These are phyloP conservation scores for Herpetotheres cachinnans DNA, from an alignment of 2,113 vertebrate genomes.

Conservation along the genomic window DNA sequence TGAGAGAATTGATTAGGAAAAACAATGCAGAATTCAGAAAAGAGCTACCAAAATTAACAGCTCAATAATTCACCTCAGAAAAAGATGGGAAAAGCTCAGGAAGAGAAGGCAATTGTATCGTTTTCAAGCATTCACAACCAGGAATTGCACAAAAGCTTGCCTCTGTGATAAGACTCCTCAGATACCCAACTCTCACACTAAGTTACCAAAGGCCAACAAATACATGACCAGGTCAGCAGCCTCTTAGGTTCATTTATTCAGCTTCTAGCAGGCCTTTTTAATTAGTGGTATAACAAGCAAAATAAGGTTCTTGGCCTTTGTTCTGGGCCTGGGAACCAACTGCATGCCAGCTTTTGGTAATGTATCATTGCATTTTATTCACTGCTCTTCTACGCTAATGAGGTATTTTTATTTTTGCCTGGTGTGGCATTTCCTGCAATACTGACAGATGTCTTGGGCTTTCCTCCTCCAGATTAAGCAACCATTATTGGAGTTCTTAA, in stretches of 20 bases:
- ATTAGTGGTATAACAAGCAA: neutral
- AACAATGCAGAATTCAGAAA: constrained; percentile 6
- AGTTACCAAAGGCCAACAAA: neutral
- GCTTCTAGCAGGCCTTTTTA: neutral
- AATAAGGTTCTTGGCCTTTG: neutral
- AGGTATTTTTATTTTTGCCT: constrained; percentile 13
- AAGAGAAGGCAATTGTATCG: neutral
- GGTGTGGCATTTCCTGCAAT: neutral
- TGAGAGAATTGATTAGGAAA: constrained; percentile 28
- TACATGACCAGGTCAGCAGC: neutral
- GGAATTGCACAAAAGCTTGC: neutral
- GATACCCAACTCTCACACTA: neutral
- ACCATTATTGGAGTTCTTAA: neutral
- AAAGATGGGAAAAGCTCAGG: neutral
- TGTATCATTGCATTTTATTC: neutral
- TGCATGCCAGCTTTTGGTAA: neutral
- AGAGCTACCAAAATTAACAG: constrained; percentile 3
- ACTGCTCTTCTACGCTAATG: neutral
- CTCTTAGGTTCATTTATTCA: neutral
- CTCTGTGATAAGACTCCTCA: neutral
- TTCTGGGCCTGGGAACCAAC: neutral
- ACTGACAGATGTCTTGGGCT: neutral
- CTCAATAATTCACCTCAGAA: neutral
- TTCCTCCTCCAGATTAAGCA: neutral
- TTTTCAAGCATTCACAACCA: neutral